phyloP scores from a whole-genome alignment of 2,113 vertebrate genomes.

The Terrapene triunguis region DNA sequence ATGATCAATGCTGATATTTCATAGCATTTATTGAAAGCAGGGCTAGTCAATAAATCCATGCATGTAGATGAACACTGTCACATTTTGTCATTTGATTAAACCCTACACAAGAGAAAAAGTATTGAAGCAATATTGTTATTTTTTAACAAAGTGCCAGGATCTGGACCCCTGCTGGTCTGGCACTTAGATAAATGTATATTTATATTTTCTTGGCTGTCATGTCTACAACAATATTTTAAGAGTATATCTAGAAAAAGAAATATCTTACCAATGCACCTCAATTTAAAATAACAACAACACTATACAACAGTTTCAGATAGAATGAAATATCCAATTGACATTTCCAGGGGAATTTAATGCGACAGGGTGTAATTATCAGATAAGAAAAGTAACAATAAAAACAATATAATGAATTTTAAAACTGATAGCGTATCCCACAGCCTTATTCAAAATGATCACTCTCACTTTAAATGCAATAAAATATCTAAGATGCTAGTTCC shows the following conservation, averaged over 20 bases:
- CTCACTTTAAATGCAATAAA: not conserved
- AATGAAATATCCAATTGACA: not conserved
- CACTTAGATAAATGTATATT: not conserved
- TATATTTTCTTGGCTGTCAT: not conserved
- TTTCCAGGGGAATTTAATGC: not conserved
- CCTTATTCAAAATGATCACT: not conserved
- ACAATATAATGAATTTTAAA: not conserved
- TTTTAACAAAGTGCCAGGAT: not conserved
- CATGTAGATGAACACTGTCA: not conserved
- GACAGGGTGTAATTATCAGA: not conserved
- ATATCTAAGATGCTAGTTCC: not conserved
- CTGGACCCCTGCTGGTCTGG: not conserved
- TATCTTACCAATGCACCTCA: not conserved
- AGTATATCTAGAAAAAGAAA: not conserved
- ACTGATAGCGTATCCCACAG: not conserved
- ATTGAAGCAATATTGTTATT: not conserved
- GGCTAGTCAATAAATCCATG: not conserved
- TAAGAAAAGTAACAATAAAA: constrained; percentile 1
- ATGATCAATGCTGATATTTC: not conserved
- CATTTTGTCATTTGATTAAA: not conserved
- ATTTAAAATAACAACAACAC: not conserved
- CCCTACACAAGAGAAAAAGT: not conserved
- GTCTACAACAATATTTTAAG: not conserved
- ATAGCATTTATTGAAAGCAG: not conserved
- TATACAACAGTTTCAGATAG: not conserved